A percentile compares a stretch with the other conserved stretches of the same genome.
Conservation (phyloP, 1,140 invertebrate species). For the Drosophila guanche region DNA sequence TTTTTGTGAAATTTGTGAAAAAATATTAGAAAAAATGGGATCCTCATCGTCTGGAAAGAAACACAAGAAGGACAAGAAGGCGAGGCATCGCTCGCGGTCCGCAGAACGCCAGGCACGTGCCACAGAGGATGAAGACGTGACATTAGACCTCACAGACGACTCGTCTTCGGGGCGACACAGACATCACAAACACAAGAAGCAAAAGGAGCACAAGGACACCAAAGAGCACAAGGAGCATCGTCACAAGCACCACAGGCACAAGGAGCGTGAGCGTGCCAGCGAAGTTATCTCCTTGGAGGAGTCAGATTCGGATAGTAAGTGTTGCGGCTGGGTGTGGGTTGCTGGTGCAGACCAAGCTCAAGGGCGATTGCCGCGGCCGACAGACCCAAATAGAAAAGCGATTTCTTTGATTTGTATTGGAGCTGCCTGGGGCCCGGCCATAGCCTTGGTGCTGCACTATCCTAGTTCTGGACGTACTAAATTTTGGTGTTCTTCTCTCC, state of each 20-base stretch:
- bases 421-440: constrained; percentile 29
- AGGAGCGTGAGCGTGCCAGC: constrained; percentile 56
- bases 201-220: constrained; percentile 51
- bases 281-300: constrained; percentile 76
- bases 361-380: constrained; percentile 47
- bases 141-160: constrained; percentile 61
- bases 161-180: constrained; percentile 52
- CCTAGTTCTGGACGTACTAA: constrained; percentile 41
- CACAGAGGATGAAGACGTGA: constrained; percentile 57
- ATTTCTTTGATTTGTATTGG: constrained; percentile 38
- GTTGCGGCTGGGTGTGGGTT: background rate
- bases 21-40: constrained; percentile 59
- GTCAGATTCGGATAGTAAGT: constrained; percentile 76
- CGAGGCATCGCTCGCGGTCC: constrained; percentile 68
- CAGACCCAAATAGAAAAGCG: constrained; percentile 51
- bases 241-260: constrained; percentile 71
- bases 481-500: constrained; percentile 44
- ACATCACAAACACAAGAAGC: constrained; percentile 71
- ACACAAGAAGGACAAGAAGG: constrained; percentile 83
- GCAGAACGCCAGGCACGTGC: constrained; percentile 39
- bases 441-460: constrained; percentile 53
- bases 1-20: constrained; percentile 33
- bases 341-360: constrained; percentile 52
- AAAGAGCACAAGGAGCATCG: constrained; percentile 62
- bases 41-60: constrained; percentile 81